Percentiles rank a stretch among this genome's conserved stretches.
Evolutionary conservation across 2,797 vertebrate genomes (phyloP).

Genomic region (Zenarchopterus dispar): DNA sequence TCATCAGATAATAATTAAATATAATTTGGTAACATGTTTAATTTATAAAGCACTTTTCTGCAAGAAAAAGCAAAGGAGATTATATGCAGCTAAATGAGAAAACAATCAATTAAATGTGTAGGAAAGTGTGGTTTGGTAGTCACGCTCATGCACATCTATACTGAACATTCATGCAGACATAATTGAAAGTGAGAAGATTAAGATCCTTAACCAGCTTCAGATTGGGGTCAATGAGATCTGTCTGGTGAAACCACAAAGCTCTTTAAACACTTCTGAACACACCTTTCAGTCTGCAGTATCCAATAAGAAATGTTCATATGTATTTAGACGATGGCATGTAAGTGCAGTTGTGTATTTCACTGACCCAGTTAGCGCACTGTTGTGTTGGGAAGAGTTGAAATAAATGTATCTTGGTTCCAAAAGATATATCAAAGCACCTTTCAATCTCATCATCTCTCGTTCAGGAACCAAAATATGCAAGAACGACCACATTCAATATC

Average conservation of each 20-base stretch:
- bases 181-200: conserved; percentile 76
- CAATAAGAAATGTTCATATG: conserved; percentile 18
- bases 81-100: not conserved
- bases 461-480: conserved; percentile 1
- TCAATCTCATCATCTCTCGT: not conserved
- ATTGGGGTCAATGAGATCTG: conserved; percentile 84
- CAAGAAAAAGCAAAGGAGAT: too few species aligned
- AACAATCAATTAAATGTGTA: not conserved
- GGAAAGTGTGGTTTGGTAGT: not conserved
- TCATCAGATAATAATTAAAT: too few species aligned
- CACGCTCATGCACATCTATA: not conserved
- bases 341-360: conserved; percentile 7
- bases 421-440: too few species aligned
- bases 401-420: conserved; percentile 4
- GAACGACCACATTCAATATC: not conserved
- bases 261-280: conserved; percentile 74
- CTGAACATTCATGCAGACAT: conserved; percentile 7
- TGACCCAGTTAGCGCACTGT: not conserved
- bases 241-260: conserved; percentile 78
- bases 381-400: too few species aligned
- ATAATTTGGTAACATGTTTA: too few species aligned
- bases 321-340: not conserved
- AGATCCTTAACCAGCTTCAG: conserved; percentile 74
- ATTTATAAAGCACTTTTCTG: too few species aligned
- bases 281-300: conserved; percentile 43